Conservation (phyloP, 2,113 vertebrate genomes). For the Arenaria interpres region DNA sequence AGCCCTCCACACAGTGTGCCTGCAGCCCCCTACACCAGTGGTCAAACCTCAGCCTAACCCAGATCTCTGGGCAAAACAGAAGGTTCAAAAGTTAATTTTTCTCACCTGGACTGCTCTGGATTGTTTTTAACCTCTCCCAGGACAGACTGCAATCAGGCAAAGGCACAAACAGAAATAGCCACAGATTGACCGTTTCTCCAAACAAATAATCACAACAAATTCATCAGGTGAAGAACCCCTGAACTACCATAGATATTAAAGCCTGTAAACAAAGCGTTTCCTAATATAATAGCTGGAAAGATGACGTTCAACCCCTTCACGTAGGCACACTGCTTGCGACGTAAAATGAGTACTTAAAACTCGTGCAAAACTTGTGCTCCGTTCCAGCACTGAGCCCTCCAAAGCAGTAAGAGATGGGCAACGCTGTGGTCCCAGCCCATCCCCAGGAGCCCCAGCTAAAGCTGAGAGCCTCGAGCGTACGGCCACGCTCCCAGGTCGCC, state of each 20-base stretch:
- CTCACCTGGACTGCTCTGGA: background rate
- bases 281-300: background rate
- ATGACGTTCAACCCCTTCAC: background rate
- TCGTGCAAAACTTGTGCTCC: background rate
- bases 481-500: background rate
- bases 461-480: background rate
- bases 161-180: background rate
- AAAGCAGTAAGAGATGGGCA: background rate
- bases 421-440: background rate
- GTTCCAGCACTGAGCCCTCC: fast-evolving
- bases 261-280: constrained; percentile 6
- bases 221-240: background rate
- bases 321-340: background rate
- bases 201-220: background rate
- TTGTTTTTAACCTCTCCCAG: background rate
- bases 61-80: background rate
- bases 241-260: background rate
- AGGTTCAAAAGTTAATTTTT: background rate
- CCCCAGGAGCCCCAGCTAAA: fast-evolving
- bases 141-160: background rate
- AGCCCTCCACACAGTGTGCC: background rate
- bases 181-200: background rate
- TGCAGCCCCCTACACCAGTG: background rate
- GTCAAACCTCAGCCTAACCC: background rate
- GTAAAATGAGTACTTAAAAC: background rate